phyloP scores from a whole-genome alignment of 35 echinoderm and acorn worm genomes.

The Ophiothrix spiculata region DNA sequence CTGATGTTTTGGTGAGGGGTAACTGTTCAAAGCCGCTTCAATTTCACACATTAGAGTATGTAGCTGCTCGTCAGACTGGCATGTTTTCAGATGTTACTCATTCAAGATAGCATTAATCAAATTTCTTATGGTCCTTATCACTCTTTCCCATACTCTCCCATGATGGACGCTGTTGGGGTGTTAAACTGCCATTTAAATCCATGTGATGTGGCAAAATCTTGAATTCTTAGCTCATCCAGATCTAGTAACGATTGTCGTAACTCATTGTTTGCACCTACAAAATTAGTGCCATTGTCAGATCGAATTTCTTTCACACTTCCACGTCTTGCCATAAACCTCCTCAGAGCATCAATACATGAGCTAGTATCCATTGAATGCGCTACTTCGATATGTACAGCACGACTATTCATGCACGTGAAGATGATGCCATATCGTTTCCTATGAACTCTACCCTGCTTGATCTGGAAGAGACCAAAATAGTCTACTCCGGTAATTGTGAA shows the following conservation, averaged over 20 bases:
- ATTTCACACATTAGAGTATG: conserved; percentile 47
- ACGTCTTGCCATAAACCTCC: conserved; percentile 44
- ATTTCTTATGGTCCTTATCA: conserved; percentile 23
- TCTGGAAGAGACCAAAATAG: conserved; percentile 28
- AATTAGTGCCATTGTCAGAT: conserved; percentile 62
- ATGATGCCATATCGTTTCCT: conserved; percentile 43
- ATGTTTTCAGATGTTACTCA: background rate
- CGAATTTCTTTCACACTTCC: conserved; percentile 34
- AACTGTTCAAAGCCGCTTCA: conserved; percentile 46
- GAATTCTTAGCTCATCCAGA: conserved; percentile 35
- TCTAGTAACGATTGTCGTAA: conserved; percentile 16
- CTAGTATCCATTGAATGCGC: conserved; percentile 38
- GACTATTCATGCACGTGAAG: conserved; percentile 39
- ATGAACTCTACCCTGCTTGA: conserved; percentile 19
- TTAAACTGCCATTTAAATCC: conserved; percentile 33
- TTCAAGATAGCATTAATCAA: conserved; percentile 14
- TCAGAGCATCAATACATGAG: conserved; percentile 55
- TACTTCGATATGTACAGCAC: conserved; percentile 63
- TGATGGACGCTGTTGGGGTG: conserved; percentile 33
- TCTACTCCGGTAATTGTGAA: conserved; percentile 34
- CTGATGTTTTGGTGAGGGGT: conserved; percentile 42
- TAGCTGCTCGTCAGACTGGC: conserved; percentile 43
- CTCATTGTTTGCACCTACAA: conserved; percentile 49
- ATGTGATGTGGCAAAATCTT: background rate
- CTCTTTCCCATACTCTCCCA: conserved; percentile 36